Conservation (phyloP, 2,888 invertebrate species). For the Melanophora roralis region DNA sequence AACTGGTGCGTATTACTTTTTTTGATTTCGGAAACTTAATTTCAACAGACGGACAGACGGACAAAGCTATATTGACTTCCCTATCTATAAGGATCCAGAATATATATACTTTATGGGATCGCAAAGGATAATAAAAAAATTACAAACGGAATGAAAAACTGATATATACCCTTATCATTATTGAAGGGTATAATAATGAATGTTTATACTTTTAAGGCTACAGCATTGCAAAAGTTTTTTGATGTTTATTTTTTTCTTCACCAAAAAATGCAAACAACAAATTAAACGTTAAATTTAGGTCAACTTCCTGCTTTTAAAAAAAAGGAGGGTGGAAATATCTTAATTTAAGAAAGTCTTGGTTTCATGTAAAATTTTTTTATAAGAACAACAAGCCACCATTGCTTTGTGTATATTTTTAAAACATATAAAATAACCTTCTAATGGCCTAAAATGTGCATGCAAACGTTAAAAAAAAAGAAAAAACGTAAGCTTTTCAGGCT, state of each 20-base stretch:
- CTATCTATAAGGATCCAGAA: too few relatives aligned
- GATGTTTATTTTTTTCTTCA: too few relatives aligned
- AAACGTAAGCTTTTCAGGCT: conserved; percentile 24
- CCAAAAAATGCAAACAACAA: background rate
- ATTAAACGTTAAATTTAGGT: conserved; percentile 22
- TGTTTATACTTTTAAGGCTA: too few relatives aligned
- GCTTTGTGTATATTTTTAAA: background rate
- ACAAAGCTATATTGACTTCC: too few relatives aligned
- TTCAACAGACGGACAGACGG: too few relatives aligned
- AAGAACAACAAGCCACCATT: background rate
- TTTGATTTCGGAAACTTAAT: too few relatives aligned
- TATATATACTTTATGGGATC: too few relatives aligned
- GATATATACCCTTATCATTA: too few relatives aligned
- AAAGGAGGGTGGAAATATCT: background rate
- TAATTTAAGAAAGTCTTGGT: background rate
- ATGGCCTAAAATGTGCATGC: conserved; percentile 21
- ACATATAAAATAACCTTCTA: conserved; percentile 42
- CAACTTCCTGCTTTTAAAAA: conserved; percentile 5
- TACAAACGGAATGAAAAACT: too few relatives aligned
- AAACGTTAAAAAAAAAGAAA: background rate
- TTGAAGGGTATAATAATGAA: too few relatives aligned
- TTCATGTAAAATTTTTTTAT: background rate
- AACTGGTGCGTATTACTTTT: too few relatives aligned
- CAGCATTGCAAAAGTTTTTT: background rate
- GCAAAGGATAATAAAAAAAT: too few relatives aligned